Conservation (phyloP, 2,888 invertebrate genomes). For the Neoaliturus tenellus region DNA sequence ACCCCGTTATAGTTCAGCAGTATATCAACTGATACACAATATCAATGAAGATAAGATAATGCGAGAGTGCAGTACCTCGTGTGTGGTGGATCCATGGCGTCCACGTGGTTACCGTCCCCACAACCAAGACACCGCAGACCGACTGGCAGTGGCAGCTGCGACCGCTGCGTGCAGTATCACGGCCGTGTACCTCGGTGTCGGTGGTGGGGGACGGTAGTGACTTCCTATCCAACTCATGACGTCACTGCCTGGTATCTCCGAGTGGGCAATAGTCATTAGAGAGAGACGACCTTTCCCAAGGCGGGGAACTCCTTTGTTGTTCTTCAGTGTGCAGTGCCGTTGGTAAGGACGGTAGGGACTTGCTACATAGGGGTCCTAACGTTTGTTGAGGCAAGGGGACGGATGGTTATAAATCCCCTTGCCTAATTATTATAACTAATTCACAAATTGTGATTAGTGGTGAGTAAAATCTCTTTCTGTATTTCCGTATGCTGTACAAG, state of each 20-base stretch:
- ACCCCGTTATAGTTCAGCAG: no score
- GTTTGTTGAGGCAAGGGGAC: no score
- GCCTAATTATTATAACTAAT: no score
- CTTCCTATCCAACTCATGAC: background rate
- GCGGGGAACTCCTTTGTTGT: no score
- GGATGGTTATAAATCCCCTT: no score
- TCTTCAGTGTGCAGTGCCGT: no score
- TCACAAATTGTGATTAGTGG: no score
- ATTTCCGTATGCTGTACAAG: no score
- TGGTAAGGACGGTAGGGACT: no score
- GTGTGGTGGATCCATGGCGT: background rate
- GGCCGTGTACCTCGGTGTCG: background rate
- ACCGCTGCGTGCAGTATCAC: background rate
- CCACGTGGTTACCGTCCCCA: background rate
- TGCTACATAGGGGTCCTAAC: no score
- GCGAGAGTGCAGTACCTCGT: background rate
- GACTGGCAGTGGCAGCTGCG: background rate
- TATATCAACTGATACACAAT: background rate
- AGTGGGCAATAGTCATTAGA: background rate
- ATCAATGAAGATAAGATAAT: conserved; percentile 21
- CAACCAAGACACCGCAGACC: background rate
- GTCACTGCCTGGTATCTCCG: conserved; percentile 32
- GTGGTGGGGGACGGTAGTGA: background rate
- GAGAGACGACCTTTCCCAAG: background rate
- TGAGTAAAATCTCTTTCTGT: no score